These are phyloP conservation scores for Tetraodon nigroviridis DNA, from an alignment of 2,113 vertebrate genomes.

Conservation along the genomic window DNA sequence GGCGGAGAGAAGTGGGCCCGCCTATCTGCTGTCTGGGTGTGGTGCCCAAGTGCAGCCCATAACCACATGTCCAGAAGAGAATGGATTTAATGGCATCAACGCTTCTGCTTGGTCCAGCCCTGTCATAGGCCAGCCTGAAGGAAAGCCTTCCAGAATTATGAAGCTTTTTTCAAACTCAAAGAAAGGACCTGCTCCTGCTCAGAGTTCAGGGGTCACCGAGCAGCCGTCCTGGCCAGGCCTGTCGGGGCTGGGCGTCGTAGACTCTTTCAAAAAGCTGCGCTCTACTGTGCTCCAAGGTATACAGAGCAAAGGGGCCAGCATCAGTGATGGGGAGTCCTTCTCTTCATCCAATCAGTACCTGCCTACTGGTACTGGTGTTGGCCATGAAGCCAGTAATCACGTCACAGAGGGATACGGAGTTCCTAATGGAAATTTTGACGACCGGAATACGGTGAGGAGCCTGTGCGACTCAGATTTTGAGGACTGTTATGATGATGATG, in stretches of 20 bases:
- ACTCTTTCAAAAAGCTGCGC: constrained; percentile 91
- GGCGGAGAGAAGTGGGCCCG: constrained; percentile 38
- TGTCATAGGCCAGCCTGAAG: constrained; percentile 68
- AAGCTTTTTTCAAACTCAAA: constrained; percentile 81
- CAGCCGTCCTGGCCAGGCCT: constrained; percentile 82
- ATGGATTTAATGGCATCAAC: constrained; percentile 63
- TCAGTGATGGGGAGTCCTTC: constrained; percentile 36
- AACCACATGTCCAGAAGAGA: constrained; percentile 69
- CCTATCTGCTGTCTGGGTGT: constrained; percentile 54
- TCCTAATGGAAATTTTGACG: constrained; percentile 60
- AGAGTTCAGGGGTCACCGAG: constrained; percentile 51
- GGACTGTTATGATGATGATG: constrained; percentile 77
- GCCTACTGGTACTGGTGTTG: constrained; percentile 24
- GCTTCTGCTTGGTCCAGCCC: constrained; percentile 56
- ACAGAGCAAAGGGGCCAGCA: constrained; percentile 75
- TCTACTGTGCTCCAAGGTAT: constrained; percentile 90
- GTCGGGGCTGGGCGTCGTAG: constrained; percentile 84
- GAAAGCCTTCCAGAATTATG: constrained; percentile 79
- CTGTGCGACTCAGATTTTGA: constrained; percentile 50
- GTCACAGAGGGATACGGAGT: constrained; percentile 50
- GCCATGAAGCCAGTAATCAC: constrained; percentile 21
- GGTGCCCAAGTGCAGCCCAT: constrained; percentile 72
- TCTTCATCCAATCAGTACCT: constrained; percentile 30
- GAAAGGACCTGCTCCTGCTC: constrained; percentile 59
- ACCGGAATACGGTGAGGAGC: constrained; percentile 38